Base-by-base conservation (phyloP, 2,113 vertebrate species). In the Xerus inauris region DNA sequence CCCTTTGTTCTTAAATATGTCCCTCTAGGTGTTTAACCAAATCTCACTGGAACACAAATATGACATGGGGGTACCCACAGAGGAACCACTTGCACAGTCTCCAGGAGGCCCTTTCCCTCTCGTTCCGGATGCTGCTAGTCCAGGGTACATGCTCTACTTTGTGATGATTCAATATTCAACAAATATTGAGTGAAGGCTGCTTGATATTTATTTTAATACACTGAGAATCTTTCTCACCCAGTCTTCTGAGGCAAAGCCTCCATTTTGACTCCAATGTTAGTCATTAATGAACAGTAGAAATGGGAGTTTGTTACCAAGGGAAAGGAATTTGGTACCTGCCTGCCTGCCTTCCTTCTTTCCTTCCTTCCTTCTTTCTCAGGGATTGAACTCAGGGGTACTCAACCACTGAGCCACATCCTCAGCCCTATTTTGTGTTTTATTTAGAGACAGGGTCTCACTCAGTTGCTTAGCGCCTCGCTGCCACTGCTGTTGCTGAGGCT, bases 191-290 rank as follows among this genome's bases (percentile, higher is more conserved):
- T 71, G 30, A 82, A 10, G 40, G 10, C 13, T 13, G 5, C 32
- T 30, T 14, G 8, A 2, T 54, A 62, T 11, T 24, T 62, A 72
- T 59, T 75, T 87, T 62, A 24, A 84, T 51, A 26, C 5, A 85
- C 8, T 13, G 35, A 42, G 57, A 93, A 69, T 75, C 49, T 65
- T 45, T 45, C 69, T 30, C 49, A 83, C 35, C 30, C 1, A 32
- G 40, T 71, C 57, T 88, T 93, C 79, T 62, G 67, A 88, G 17
- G 64, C 83, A 95, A 51, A 93, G 49, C 22, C 32, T 90, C 38
- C 76, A 72, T 47, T 81, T 59, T 47, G 26, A 20, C 71, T 89
- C 69, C 69, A 28, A 0, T 92, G 28, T 93, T 47, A 35, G 30
- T 67, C 26, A 49, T 51, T 64, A 49, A n/a, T 64, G 47, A 92